These are phyloP conservation scores for Leptinotarsa lineolata DNA, from an alignment of 1,140 invertebrate species.

Conservation along the genomic window DNA sequence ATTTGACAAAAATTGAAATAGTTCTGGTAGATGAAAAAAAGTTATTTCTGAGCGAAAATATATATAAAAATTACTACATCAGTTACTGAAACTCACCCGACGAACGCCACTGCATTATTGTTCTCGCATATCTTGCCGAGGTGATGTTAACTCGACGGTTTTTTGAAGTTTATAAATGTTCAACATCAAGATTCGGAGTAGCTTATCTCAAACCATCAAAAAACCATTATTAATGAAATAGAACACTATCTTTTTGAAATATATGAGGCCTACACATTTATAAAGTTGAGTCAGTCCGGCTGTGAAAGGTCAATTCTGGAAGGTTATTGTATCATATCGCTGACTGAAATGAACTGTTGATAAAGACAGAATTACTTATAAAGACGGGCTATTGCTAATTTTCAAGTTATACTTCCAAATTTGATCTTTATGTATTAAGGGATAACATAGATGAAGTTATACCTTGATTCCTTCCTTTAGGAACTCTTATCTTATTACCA, in stretches of 20 bases:
- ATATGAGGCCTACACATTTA: conserved; percentile 1
- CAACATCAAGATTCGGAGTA: conserved; percentile 5
- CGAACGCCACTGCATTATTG: neutral
- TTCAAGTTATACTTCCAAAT: too few species aligned
- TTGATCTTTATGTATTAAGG: too few species aligned
- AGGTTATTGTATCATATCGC: neutral
- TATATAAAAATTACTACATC: too few species aligned
- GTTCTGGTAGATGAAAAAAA: too few species aligned
- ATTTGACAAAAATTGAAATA: too few species aligned
- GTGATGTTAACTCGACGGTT: neutral
- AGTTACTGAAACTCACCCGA: neutral
- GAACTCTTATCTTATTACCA: too few species aligned
- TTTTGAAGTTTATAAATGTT: conserved; percentile 9
- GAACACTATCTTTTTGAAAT: conserved; percentile 4
- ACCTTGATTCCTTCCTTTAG: too few species aligned
- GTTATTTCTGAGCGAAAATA: too few species aligned
- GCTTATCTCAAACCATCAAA: conserved; percentile 4
- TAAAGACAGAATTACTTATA: too few species aligned
- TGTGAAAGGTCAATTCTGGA: neutral
- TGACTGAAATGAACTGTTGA: too few species aligned
- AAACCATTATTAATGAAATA: conserved; percentile 9
- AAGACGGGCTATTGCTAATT: too few species aligned
- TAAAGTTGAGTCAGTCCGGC: conserved; percentile 2
- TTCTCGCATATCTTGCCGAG: neutral
- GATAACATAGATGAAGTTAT: too few species aligned